Conservation (phyloP, 1,140 invertebrate species). For the Caenorhabditis inopinata region DNA sequence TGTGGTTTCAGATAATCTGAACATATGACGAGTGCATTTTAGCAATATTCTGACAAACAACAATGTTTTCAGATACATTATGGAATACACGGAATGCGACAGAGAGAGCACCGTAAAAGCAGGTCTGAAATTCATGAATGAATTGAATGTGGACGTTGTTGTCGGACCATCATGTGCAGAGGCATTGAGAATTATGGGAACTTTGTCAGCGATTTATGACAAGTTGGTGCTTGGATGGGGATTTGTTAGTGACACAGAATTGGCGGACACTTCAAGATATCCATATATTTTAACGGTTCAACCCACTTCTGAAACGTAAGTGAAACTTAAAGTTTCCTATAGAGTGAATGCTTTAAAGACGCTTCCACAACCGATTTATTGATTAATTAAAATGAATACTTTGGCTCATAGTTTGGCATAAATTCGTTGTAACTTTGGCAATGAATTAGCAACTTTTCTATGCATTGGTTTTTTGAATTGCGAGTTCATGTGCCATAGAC, state of each 20-base stretch:
- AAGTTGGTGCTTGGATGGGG: neutral
- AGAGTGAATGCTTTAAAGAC: too few species aligned
- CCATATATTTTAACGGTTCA: neutral
- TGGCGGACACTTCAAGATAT: neutral
- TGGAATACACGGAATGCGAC: neutral
- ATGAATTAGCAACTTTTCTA: too few species aligned
- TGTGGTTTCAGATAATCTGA: too few species aligned
- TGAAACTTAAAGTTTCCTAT: too few species aligned
- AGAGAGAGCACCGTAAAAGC: neutral
- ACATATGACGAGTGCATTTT: too few species aligned
- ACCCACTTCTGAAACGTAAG: neutral
- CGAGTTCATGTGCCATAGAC: too few species aligned
- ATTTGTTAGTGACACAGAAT: slow-evolving; percentile 7
- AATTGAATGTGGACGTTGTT: neutral
- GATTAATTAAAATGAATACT: too few species aligned
- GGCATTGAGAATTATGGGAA: neutral
- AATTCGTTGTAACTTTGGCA: too few species aligned
- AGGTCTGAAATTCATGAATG: neutral
- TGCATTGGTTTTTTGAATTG: too few species aligned
- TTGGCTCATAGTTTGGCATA: too few species aligned
- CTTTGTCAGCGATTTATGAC: neutral
- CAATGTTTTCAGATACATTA: neutral
- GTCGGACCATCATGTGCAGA: neutral
- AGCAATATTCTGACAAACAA: too few species aligned
- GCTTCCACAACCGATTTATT: too few species aligned